These are phyloP conservation scores for Minunthozetes semirufus DNA, from an alignment of 2,888 invertebrate species.

Conservation along the genomic window DNA sequence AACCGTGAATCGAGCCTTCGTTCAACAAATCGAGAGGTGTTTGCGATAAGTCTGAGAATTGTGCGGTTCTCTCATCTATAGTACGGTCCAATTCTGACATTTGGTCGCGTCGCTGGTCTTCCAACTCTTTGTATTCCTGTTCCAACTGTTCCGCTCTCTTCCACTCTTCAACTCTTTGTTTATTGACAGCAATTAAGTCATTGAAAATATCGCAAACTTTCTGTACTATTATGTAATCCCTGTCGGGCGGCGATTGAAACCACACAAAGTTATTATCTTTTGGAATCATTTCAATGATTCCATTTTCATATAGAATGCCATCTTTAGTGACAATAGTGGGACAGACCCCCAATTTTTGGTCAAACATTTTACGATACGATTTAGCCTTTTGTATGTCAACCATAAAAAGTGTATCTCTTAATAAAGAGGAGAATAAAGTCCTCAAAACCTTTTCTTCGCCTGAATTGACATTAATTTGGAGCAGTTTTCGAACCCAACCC, in stretches of 20 bases:
- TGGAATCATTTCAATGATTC: background rate
- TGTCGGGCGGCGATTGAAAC: background rate
- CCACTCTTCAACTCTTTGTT: background rate
- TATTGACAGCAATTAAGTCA: background rate
- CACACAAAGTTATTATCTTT: background rate
- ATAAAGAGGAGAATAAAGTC: too few species aligned
- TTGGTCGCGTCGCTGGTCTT: background rate
- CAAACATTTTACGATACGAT: too few species aligned
- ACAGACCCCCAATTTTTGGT: background rate
- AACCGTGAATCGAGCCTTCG: too few species aligned
- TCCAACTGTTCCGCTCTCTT: background rate
- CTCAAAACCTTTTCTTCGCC: too few species aligned
- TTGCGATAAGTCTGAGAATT: too few species aligned
- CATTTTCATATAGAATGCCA: background rate
- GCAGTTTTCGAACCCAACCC: too few species aligned
- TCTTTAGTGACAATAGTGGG: background rate
- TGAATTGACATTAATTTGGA: too few species aligned
- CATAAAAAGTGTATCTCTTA: too few species aligned
- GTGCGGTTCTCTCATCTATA: background rate
- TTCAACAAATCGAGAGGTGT: too few species aligned
- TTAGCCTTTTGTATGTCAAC: too few species aligned
- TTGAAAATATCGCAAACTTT: background rate
- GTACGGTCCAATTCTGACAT: background rate
- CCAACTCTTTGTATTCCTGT: background rate
- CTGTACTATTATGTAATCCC: background rate